A percentile compares a stretch with the other conserved stretches of the same genome.
Conservation (phyloP, 2,888 invertebrate species). For the Macropis europaea region DNA sequence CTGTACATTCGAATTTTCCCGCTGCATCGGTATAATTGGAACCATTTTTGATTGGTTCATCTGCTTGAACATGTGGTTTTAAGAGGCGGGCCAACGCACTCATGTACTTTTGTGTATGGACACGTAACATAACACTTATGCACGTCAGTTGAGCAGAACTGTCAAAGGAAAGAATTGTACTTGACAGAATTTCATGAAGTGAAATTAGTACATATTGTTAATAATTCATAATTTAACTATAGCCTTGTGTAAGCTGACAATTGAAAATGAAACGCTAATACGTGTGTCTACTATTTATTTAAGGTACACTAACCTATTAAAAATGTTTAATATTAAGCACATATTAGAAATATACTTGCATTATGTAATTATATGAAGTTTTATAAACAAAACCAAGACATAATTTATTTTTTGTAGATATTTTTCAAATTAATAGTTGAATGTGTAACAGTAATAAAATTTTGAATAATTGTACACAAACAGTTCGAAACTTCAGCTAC, state of each 20-base stretch:
- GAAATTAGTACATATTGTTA: neutral
- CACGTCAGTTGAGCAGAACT: neutral
- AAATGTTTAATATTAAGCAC: neutral
- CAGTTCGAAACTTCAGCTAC: neutral
- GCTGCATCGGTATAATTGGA: no score
- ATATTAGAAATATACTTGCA: neutral
- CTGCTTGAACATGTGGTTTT: neutral
- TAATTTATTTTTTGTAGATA: neutral
- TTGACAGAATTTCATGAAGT: neutral
- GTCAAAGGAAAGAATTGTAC: neutral
- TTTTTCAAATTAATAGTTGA: neutral
- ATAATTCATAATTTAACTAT: neutral
- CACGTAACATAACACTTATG: no score
- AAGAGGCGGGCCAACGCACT: no score
- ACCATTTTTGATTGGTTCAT: neutral
- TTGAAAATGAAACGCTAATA: neutral
- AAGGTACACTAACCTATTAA: neutral
- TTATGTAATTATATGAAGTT: conserved; percentile 15
- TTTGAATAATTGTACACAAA: neutral
- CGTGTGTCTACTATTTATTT: conserved; percentile 1
- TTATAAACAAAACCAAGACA: neutral
- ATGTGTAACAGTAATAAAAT: neutral
- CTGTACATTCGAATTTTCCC: no score
- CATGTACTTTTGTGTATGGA: no score
- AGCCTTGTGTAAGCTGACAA: neutral